Base-by-base conservation (phyloP, 2,113 vertebrate species). In the Pithys albifrons region DNA sequence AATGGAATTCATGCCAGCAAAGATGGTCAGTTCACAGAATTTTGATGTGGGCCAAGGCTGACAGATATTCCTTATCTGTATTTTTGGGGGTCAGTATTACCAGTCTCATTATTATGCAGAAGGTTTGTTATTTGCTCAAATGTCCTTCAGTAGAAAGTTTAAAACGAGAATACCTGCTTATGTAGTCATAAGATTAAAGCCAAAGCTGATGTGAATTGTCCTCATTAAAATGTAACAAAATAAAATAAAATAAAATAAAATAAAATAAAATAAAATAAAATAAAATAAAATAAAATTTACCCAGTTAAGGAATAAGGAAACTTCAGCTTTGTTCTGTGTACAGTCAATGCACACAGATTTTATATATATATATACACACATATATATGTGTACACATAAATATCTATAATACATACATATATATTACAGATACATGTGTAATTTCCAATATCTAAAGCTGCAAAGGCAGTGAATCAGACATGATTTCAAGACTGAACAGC, bases 31-130 rank as follows among this genome's bases (percentile, higher is more conserved):
- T 81, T 81, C 13, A 46, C 19, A 66, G 29, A 73, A 72, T 6
- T 28, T 29, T 54, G 9, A 48, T 55, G n/a, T 67, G 22, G 33
- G 37, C 46, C 43, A 72, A 74, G 11, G 7, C 2, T 65, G 35
- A n/a, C 11, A 41, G 8, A 46, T 9, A 2, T 19, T 27, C 16
- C 25, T n/a, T 57, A 35, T 48, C 64, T 71, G 3, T 37, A 14
- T 27, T 71, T 82, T 55, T 54, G 6, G 0, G 0, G 10, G 1
- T 15, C 37, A 64, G 4, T n/a, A 22, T 81, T 51, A 35, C 6
- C 10, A 65, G 9, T 43, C 33, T 78, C 14, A 52, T 46, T 35
- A 25, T 16, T 31, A 79, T 37, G 37, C 27, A 75, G 67, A 78
- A 61, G 13, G 12, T 49, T 17, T 65, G 28, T 57, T 69, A 33